Evolutionary conservation across 2,888 invertebrate species (phyloP).

Genomic region (Oxyscelio sp.): DNA sequence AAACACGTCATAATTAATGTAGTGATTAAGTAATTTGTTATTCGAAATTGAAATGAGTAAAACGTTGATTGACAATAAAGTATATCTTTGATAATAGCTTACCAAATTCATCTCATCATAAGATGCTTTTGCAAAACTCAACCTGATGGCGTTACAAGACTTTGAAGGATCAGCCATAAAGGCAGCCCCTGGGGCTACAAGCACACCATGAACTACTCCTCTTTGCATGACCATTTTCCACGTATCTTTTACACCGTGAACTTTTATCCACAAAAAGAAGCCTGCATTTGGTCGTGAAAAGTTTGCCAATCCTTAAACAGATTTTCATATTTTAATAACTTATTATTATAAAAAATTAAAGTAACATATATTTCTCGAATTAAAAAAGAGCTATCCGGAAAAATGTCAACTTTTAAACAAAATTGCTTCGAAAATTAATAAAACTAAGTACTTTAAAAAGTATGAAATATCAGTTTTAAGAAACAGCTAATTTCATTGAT

Average conservation of each 20-base stretch:
- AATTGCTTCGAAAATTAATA: no score
- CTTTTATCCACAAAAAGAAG: slow-evolving; percentile 94
- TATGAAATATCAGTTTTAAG: no score
- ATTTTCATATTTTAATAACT: no score
- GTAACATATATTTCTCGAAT: no score
- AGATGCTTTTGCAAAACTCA: slow-evolving; percentile 92
- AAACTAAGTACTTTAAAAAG: no score
- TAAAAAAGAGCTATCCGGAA: no score
- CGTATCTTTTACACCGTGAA: slow-evolving; percentile 92
- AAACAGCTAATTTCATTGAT: no score
- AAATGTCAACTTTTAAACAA: no score
- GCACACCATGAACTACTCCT: slow-evolving; percentile 91
- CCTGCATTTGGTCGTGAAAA: slow-evolving; percentile 92
- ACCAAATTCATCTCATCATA: slow-evolving; percentile 91
- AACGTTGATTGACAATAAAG: no score
- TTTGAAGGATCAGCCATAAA: slow-evolving; percentile 91
- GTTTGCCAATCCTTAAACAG: slow-evolving; percentile 90
- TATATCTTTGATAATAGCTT: no score
- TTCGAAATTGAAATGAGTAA: slow-evolving; percentile 12
- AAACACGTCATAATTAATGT: background rate
- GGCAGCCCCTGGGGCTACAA: slow-evolving; percentile 93
- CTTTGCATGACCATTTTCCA: slow-evolving; percentile 92
- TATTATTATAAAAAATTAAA: no score
- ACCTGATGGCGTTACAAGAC: slow-evolving; percentile 92
- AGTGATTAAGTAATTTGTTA: slow-evolving; percentile 24